Evolutionary conservation across 1,140 invertebrate genomes (phyloP).

Genomic region (Episyrphus balteatus): DNA sequence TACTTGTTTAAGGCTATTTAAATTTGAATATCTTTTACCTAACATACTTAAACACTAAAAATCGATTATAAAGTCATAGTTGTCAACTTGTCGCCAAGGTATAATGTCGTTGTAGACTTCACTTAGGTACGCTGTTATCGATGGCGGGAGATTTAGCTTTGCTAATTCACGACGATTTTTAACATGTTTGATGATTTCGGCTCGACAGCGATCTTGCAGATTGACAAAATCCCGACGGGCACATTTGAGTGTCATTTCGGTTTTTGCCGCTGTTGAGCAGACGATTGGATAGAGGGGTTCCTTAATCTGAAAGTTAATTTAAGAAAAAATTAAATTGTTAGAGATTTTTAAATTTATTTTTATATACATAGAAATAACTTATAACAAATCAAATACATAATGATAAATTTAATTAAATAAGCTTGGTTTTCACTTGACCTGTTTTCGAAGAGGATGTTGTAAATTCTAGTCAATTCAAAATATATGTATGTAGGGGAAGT

Average conservation of each 20-base stretch:
- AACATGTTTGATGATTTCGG: slow-evolving; percentile 41
- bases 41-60: slow-evolving; percentile 14
- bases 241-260: slow-evolving; percentile 52
- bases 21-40: no score
- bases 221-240: slow-evolving; percentile 50
- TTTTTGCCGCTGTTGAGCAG: slow-evolving; percentile 64
- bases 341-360: no score
- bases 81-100: slow-evolving; percentile 30
- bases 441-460: no score
- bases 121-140: slow-evolving; percentile 40
- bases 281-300: slow-evolving; percentile 59
- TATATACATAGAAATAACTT: no score
- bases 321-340: background rate
- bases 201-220: slow-evolving; percentile 53
- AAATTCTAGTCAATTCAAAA: no score
- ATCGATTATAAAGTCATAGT: slow-evolving; percentile 32
- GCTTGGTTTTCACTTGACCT: no score
- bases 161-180: slow-evolving; percentile 35
- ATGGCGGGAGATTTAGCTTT: slow-evolving; percentile 38
- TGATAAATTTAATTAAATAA: no score
- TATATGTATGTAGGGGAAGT: no score
- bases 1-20: no score
- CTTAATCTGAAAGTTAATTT: slow-evolving; percentile 14
- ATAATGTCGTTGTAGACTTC: slow-evolving; percentile 36
- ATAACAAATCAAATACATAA: no score